phyloP scores from a whole-genome alignment of 1,140 invertebrate species.

The fruit fly (Drosophila melanogaster) region DNA sequence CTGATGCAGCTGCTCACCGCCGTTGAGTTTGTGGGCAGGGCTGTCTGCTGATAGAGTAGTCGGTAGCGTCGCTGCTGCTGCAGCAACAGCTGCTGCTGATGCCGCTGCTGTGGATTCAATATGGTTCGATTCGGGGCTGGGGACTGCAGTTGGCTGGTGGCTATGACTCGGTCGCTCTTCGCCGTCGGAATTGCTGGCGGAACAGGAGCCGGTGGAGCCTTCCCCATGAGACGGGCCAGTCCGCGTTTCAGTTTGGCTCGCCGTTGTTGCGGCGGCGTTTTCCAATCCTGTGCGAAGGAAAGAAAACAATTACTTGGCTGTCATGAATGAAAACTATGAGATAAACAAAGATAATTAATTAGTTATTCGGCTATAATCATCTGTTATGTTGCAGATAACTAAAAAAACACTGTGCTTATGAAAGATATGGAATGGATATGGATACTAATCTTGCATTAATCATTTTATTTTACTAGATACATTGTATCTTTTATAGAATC shows the following conservation, averaged over 20 bases:
- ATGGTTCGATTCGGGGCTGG: constrained; percentile 4
- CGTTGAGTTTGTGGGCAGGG: constrained; percentile 62
- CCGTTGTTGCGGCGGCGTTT: constrained; percentile 28
- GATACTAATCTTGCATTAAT: no score
- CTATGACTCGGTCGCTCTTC: constrained; percentile 7
- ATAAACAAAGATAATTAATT: not conserved
- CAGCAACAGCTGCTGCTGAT: constrained; percentile 64
- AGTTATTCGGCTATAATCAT: not conserved
- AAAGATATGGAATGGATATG: no score
- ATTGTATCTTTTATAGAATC: no score
- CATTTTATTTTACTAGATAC: no score
- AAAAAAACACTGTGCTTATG: no score
- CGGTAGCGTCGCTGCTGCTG: constrained; percentile 74
- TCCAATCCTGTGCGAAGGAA: constrained; percentile 54
- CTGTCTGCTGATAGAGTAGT: constrained; percentile 74
- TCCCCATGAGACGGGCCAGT: constrained; percentile 69
- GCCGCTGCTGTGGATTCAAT: constrained; percentile 69
- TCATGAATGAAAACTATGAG: not conserved
- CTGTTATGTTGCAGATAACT: constrained; percentile 7
- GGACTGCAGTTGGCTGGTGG: constrained; percentile 4
- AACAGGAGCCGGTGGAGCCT: constrained; percentile 19
- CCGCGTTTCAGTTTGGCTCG: constrained; percentile 73
- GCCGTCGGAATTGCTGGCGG: constrained; percentile 6
- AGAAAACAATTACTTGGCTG: not conserved
- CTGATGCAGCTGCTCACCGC: constrained; percentile 66